phyloP scores from a whole-genome alignment of 2,888 invertebrate genomes.

The Hemithea aestivaria region DNA sequence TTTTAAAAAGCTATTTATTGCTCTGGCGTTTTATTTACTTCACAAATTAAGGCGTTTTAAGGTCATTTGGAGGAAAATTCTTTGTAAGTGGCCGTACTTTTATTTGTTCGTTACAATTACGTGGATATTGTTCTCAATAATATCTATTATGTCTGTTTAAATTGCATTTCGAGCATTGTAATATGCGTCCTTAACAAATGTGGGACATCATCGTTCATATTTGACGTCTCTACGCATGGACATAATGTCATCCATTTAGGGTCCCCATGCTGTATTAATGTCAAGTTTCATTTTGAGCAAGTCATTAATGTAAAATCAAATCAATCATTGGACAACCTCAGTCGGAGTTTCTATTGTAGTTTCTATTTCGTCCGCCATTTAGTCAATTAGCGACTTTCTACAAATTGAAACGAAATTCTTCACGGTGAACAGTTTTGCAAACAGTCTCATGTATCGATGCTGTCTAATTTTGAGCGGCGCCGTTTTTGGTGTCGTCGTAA shows the following conservation, averaged over 20 bases:
- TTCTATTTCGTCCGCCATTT: slow-evolving; percentile 38
- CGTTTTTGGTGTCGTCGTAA: slow-evolving; percentile 66
- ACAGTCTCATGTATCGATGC: slow-evolving; percentile 39
- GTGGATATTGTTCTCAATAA: slow-evolving; percentile 33
- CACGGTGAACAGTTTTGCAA: slow-evolving; percentile 60
- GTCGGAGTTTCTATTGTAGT: slow-evolving; percentile 38
- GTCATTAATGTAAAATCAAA: slow-evolving; percentile 59
- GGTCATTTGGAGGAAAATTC: slow-evolving; percentile 12
- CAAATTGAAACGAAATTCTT: slow-evolving; percentile 55
- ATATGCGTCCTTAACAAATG: slow-evolving; percentile 53
- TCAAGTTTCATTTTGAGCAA: slow-evolving; percentile 47
- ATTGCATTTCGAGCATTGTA: slow-evolving; percentile 45
- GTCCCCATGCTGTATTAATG: slow-evolving; percentile 56
- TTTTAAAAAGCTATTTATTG: slow-evolving; percentile 37
- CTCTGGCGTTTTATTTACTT: slow-evolving; percentile 32
- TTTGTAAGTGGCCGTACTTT: slow-evolving; percentile 13
- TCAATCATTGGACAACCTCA: slow-evolving; percentile 48
- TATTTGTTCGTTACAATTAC: slow-evolving; percentile 27
- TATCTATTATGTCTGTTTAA: slow-evolving; percentile 43
- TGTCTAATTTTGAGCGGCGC: slow-evolving; percentile 47
- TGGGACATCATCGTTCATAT: slow-evolving; percentile 62
- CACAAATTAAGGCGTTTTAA: slow-evolving; percentile 32
- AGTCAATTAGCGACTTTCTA: slow-evolving; percentile 62
- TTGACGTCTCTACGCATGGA: slow-evolving; percentile 55
- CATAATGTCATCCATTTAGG: slow-evolving; percentile 66